Evolutionary conservation across 2,113 vertebrate species (phyloP).

Genomic region (Heterotilapia buettikoferi): DNA sequence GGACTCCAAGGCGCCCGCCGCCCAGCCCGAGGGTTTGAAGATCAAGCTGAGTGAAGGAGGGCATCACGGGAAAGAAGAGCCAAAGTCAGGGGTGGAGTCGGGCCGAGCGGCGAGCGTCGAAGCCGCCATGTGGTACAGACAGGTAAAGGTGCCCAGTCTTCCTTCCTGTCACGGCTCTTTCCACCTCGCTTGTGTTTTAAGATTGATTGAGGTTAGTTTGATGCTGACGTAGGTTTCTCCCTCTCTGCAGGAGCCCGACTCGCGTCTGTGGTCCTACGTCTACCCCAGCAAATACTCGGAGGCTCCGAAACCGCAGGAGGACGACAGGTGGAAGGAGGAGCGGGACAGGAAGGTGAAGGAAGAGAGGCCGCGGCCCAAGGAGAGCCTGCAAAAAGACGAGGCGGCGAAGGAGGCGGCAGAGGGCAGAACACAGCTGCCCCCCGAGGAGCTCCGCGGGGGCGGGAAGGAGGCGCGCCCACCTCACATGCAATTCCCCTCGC

Average conservation of each 20-base stretch:
- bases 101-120: conserved; percentile 81
- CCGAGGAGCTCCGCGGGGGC: conserved; percentile 79
- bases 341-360: conserved; percentile 83
- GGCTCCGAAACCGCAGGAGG: conserved; percentile 73
- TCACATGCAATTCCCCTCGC: conserved; percentile 88
- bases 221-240: background rate
- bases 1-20: conserved; percentile 72
- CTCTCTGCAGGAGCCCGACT: conserved; percentile 73
- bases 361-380: conserved; percentile 81
- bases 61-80: conserved; percentile 79
- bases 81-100: conserved; percentile 76
- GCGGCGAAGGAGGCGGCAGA: conserved; percentile 78
- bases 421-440: conserved; percentile 61
- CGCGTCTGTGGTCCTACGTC: conserved; percentile 78
- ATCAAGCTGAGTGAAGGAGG: conserved; percentile 83
- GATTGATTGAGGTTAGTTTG: background rate
- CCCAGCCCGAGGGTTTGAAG: conserved; percentile 82
- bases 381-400: conserved; percentile 80
- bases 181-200: background rate
- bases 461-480: conserved; percentile 83
- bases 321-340: conserved; percentile 80
- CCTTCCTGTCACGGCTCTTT: background rate
- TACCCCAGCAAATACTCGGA: conserved; percentile 91
- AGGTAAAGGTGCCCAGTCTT: conserved; percentile 70
- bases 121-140: conserved; percentile 92